Conservation (phyloP, 2,113 vertebrate species). For the Scomber scombrus region DNA sequence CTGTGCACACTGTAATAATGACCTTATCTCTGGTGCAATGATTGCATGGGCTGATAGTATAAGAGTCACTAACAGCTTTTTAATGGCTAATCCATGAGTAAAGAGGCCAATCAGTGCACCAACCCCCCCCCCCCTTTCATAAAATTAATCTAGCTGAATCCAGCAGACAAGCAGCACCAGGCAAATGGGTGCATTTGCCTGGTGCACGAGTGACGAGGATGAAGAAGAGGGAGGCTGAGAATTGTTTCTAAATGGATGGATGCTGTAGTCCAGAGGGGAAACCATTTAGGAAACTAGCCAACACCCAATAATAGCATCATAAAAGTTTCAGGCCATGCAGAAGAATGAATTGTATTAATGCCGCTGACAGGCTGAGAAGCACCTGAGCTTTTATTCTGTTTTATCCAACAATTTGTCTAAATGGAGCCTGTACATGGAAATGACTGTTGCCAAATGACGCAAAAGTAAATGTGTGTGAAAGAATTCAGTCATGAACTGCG, state of each 20-base stretch:
- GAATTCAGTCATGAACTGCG: neutral
- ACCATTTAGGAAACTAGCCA: conserved; percentile 70
- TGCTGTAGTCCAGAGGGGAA: conserved; percentile 69
- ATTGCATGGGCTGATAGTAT: conserved; percentile 78
- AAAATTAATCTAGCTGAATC: conserved; percentile 78
- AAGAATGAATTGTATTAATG: conserved; percentile 55
- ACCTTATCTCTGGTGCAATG: conserved; percentile 77
- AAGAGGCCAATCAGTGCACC: conserved; percentile 79
- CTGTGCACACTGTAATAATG: conserved; percentile 75
- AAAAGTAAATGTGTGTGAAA: conserved; percentile 8
- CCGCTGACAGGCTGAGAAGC: conserved; percentile 12
- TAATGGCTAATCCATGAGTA: conserved; percentile 86
- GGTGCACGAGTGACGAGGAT: conserved; percentile 51
- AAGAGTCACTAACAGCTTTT: conserved; percentile 83
- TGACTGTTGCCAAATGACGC: neutral
- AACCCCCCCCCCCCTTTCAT: conserved; percentile 70
- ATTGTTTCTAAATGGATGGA: conserved; percentile 75
- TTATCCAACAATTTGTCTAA: conserved; percentile 9
- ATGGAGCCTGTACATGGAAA: neutral
- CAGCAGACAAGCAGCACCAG: conserved; percentile 56
- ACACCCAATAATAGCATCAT: conserved; percentile 72
- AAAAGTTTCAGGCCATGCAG: conserved; percentile 65
- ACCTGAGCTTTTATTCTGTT: conserved; percentile 20
- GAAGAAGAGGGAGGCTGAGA: conserved; percentile 52
- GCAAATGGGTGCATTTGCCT: conserved; percentile 64